Percentiles rank a stretch among this genome's conserved stretches.
These are phyloP conservation scores for Montipora cactus DNA, from an alignment of 64 coral and sea anemone species.

Conservation along the genomic window DNA sequence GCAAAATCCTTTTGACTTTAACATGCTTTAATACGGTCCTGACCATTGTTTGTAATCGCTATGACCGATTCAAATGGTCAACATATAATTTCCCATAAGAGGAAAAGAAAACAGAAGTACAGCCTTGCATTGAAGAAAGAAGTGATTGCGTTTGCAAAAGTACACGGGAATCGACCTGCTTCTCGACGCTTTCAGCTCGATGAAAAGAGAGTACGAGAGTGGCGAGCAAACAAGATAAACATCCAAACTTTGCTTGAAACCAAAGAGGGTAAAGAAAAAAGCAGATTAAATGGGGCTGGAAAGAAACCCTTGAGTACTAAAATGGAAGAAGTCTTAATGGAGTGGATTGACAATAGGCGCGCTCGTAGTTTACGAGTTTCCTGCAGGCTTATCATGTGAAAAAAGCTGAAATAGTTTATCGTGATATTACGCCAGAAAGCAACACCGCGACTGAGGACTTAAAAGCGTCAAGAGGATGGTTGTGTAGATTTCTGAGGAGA, in stretches of 20 bases:
- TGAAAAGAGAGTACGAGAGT: conserved; percentile 65
- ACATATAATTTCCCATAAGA: conserved; percentile 67
- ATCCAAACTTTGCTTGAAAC: conserved; percentile 55
- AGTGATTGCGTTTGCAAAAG: conserved; percentile 76
- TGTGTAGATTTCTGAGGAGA: conserved; percentile 40
- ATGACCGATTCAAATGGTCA: no score
- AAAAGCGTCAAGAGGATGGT: no score
- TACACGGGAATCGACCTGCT: not conserved
- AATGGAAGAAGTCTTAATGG: conserved; percentile 74
- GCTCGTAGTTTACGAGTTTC: conserved; percentile 61
- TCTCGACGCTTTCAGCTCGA: conserved; percentile 30
- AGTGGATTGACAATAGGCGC: conserved; percentile 67
- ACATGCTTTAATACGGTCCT: no score
- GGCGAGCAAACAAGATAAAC: conserved; percentile 44
- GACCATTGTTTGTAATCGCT: no score
- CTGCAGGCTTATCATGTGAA: not conserved
- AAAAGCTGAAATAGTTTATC: conserved; percentile 36
- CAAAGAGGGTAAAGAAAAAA: conserved; percentile 28
- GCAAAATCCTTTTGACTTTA: no score
- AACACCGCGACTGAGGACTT: no score
- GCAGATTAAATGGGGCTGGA: no score
- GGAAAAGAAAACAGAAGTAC: conserved; percentile 73
- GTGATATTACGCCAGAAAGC: conserved; percentile 1
- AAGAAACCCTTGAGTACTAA: conserved; percentile 61
- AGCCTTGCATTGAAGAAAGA: conserved; percentile 78